A percentile compares a stretch with the other conserved stretches of the same genome.
Evolutionary conservation across 2,797 vertebrate species (phyloP).

Genomic region (Potorous gilbertii): DNA sequence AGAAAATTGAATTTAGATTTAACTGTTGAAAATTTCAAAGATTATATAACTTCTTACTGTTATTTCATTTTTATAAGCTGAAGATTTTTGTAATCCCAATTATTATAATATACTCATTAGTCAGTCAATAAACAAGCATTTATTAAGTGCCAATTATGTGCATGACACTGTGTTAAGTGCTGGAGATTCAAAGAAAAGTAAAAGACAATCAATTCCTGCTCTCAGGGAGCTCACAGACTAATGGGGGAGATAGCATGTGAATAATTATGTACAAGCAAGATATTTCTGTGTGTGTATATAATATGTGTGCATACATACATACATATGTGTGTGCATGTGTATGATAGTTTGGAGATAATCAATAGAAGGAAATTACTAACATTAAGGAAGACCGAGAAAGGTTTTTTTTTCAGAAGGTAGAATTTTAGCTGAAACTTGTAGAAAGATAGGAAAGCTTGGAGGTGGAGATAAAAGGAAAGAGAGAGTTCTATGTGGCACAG

Average conservation of each 20-base stretch:
- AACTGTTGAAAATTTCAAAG: not conserved
- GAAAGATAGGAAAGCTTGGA: not conserved
- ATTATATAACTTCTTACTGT: not conserved
- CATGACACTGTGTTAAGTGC: not conserved
- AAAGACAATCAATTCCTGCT: not conserved
- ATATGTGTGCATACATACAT: too few species aligned
- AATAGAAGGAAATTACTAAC: not conserved
- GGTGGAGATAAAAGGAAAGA: not conserved
- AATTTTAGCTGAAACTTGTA: not conserved
- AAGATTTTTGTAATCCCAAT: not conserved
- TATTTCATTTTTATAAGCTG: not conserved
- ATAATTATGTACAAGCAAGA: not conserved
- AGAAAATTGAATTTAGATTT: not conserved
- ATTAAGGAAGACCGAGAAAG: not conserved
- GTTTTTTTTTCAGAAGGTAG: not conserved
- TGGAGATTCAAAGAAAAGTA: not conserved
- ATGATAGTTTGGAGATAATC: not conserved
- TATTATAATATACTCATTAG: not conserved
- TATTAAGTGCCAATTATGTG: not conserved
- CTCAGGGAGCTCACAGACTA: not conserved
- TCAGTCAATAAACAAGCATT: not conserved
- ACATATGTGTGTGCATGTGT: too few species aligned
- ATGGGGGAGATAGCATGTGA: not conserved
- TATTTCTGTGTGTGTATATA: not conserved
- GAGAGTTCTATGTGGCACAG: not conserved